phyloP scores from a whole-genome alignment of 2,797 vertebrate genomes.

The Heteromormyrus szaboi region DNA sequence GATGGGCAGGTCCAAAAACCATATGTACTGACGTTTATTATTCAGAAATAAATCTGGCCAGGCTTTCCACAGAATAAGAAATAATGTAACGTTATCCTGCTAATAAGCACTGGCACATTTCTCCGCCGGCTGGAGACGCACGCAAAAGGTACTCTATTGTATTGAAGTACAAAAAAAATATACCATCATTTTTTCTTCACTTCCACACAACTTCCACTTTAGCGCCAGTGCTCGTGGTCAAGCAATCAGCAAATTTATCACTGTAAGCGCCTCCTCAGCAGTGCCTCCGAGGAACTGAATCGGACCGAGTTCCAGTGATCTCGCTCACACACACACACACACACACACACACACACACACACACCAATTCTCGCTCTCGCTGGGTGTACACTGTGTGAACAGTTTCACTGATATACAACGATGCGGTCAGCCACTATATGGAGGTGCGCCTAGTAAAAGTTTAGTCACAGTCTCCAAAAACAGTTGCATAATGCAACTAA shows the following conservation, averaged over 20 bases:
- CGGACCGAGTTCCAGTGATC: too few relatives aligned
- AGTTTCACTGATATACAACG: too few relatives aligned
- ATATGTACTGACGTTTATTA: background rate
- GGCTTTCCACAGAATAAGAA: background rate
- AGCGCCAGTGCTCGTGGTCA: background rate
- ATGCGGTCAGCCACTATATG: too few relatives aligned
- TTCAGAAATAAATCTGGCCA: background rate
- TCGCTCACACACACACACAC: too few relatives aligned
- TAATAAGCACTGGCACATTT: background rate
- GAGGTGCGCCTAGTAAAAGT: too few relatives aligned
- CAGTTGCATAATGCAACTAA: too few relatives aligned
- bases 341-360: too few relatives aligned
- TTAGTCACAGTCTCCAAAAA: too few relatives aligned
- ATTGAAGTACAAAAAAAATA: background rate
- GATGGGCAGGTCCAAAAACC: background rate
- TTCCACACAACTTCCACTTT: background rate
- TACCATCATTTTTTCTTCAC: background rate
- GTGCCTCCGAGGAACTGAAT: too few relatives aligned
- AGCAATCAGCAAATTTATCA: background rate
- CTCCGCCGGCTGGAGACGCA: too few relatives aligned
- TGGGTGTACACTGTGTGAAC: too few relatives aligned
- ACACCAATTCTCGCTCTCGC: too few relatives aligned
- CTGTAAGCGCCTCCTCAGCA: background rate
- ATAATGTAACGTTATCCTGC: background rate
- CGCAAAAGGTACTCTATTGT: background rate